Evolutionary conservation across 1,140 invertebrate species (phyloP).

Genomic region (Trichonephila clavipes): DNA sequence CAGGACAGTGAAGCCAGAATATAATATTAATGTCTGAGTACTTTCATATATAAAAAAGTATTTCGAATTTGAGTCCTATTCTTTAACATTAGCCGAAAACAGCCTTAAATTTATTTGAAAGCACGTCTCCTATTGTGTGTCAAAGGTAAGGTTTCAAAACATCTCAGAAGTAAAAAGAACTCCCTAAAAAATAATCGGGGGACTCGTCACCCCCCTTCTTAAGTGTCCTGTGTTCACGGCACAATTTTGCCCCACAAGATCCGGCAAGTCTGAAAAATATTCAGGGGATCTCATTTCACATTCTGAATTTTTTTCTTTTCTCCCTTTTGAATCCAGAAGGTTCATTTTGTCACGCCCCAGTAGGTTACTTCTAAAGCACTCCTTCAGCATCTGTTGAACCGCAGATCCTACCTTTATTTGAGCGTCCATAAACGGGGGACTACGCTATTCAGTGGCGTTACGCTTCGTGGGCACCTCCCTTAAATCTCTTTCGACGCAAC

Average conservation of each 20-base stretch:
- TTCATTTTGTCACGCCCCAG: conserved; percentile 59
- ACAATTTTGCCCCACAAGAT: neutral
- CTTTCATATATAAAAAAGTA: too few species aligned
- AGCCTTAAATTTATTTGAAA: neutral
- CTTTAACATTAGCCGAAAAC: too few species aligned
- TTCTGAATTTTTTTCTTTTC: neutral
- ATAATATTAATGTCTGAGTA: too few species aligned
- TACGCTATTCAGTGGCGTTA: conserved; percentile 46
- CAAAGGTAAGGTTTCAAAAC: neutral
- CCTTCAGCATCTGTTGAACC: conserved; percentile 41
- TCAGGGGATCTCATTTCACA: conserved; percentile 55
- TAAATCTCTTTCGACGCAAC: conserved; percentile 6
- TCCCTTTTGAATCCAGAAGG: neutral
- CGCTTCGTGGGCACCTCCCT: conserved; percentile 29
- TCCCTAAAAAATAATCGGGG: neutral
- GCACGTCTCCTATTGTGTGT: neutral
- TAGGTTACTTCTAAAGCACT: conserved; percentile 31
- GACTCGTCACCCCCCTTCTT: neutral
- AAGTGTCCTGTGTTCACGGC: neutral
- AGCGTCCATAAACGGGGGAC: neutral
- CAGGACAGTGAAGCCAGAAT: too few species aligned
- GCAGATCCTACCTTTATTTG: conserved; percentile 52
- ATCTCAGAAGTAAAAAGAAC: neutral
- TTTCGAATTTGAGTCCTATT: too few species aligned
- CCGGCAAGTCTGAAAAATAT: conserved; percentile 29